Percentiles rank a stretch among this genome's conserved stretches.
Evolutionary conservation across 2,113 vertebrate genomes (phyloP).

Genomic region (Trogon melanurus): DNA sequence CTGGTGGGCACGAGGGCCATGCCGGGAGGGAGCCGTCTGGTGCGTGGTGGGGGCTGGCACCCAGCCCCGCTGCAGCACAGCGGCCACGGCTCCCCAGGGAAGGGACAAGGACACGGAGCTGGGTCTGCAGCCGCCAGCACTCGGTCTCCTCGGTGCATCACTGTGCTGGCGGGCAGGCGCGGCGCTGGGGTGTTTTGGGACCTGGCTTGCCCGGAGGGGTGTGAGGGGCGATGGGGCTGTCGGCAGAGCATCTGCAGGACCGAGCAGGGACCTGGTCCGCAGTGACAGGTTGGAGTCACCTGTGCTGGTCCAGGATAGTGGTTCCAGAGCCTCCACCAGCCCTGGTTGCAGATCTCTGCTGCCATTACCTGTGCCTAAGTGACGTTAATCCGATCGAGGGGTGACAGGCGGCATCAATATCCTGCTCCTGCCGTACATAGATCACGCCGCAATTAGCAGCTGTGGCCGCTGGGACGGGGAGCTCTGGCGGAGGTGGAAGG

Average conservation of each 20-base stretch:
- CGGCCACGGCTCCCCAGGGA: background rate
- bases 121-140: background rate
- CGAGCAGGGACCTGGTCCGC: background rate
- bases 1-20: fast-evolving
- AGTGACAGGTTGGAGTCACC: no score
- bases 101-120: background rate
- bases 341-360: background rate
- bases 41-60: fast-evolving
- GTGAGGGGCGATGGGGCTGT: background rate
- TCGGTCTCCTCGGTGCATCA: background rate
- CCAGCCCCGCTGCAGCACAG: background rate
- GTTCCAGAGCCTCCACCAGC: background rate
- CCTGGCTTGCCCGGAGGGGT: background rate
- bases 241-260: background rate
- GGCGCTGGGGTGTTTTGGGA: background rate
- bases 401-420: background rate
- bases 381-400: background rate
- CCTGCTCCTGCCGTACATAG: fast-evolving
- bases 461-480: background rate
- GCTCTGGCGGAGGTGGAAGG: background rate
- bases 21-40: fast-evolving
- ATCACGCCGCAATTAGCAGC: constrained; percentile 4
- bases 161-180: fast-evolving
- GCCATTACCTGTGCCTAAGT: background rate
- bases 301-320: background rate